Base-by-base conservation (phyloP, 2,888 invertebrate genomes). In the Apodemia duryi region DNA sequence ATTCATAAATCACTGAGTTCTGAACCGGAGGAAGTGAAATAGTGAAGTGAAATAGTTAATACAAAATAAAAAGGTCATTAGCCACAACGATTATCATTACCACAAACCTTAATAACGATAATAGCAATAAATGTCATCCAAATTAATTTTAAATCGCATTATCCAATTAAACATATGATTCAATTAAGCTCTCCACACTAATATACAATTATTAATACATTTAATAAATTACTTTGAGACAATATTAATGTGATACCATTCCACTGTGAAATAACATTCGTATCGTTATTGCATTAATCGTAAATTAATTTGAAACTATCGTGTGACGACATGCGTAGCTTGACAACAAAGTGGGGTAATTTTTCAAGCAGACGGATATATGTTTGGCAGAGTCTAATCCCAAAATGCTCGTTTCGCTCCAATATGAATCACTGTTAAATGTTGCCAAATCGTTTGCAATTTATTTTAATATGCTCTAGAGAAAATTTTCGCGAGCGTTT, bases 361-460 rank as follows among this genome's bases (percentile, higher is more conserved):
- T 72, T 70, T 71, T 74, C 72, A 79, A 76, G 75, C 77, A 76
- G 77, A 75, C 75, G 76, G 79, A 82, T 82, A 81, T 78, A 81
- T 82, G 82, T 84, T 88, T 87, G 87, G 86, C 85, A 85, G 83
- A 80, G 81, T 80, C 82, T 85, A 85, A 85, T 85, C 82, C 83
- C 82, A 79, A 80, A 81, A 82, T 80, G 88, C 83, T 85, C 83
- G 82, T 79, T 82, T 83, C 86, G 81, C 84, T 81, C 83, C 81
- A 81, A 87, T 86, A 88, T 90, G 89, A 89, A 89, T 90, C 90
- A 89, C 87, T 87, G 88, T 90, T 89, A 91, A 91, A 90, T 91
- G 91, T 88, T 90, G 91, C 91, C 91, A 91, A 91, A 91, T 91
- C 86, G 91, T 82, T 85, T 76, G 89, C 91, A 88, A 91, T 91